phyloP scores from a whole-genome alignment of 2,888 invertebrate species.

The Acronicta leporina region DNA sequence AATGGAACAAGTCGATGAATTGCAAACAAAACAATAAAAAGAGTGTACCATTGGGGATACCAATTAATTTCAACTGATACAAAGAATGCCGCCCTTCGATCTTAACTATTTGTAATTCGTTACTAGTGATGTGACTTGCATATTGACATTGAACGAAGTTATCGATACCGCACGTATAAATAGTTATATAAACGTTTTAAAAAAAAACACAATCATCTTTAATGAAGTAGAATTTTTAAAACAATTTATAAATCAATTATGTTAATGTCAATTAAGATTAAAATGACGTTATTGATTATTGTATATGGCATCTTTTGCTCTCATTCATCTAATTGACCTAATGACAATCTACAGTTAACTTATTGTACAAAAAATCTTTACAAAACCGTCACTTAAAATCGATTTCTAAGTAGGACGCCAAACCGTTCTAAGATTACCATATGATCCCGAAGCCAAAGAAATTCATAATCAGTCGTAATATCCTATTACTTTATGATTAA shows the following conservation, averaged over 20 bases:
- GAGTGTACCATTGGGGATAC: slow-evolving; percentile 38
- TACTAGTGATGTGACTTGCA: slow-evolving; percentile 58
- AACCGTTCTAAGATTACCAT: background rate
- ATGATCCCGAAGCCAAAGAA: slow-evolving; percentile 36
- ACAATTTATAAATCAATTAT: no score
- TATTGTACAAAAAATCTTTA: no score
- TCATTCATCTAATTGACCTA: no score
- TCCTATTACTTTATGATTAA: slow-evolving; percentile 16
- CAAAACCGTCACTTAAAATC: background rate
- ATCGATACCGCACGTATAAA: slow-evolving; percentile 35
- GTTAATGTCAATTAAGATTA: no score
- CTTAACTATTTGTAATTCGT: slow-evolving; percentile 69
- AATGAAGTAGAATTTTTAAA: no score
- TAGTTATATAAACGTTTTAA: no score
- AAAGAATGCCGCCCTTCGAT: slow-evolving; percentile 69
- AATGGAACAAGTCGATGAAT: slow-evolving; percentile 37
- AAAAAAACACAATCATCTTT: no score
- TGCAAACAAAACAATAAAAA: slow-evolving; percentile 55
- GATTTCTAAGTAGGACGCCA: background rate
- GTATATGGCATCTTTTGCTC: no score
- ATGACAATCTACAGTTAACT: no score
- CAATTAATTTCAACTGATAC: slow-evolving; percentile 65
- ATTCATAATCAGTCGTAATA: slow-evolving; percentile 20
- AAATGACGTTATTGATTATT: no score
- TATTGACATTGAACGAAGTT: background rate